Evolutionary conservation across 1,140 invertebrate species (phyloP).

Genomic region (Trypoxylus dichotomus): DNA sequence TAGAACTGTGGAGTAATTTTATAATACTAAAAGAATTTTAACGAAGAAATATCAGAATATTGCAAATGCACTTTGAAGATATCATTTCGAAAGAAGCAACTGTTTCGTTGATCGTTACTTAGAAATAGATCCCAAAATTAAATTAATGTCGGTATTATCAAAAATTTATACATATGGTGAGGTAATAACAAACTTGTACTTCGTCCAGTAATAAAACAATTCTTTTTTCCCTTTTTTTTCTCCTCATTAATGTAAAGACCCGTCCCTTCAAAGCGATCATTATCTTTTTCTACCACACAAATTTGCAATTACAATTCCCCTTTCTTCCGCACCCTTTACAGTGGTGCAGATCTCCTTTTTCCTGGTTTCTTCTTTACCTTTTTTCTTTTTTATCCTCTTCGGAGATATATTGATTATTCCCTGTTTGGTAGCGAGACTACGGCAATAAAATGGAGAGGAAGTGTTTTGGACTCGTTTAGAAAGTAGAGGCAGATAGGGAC

Average conservation of each 20-base stretch:
- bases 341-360: not conserved
- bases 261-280: not conserved
- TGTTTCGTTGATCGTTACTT: no score
- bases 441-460: slow-evolving; percentile 2
- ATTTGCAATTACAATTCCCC: slow-evolving; percentile 6
- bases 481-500: not conserved
- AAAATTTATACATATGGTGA: no score
- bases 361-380: not conserved
- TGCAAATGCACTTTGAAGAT: no score
- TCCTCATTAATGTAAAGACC: not conserved
- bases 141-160: no score
- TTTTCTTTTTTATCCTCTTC: slow-evolving; percentile 3
- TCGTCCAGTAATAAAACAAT: not conserved
- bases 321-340: not conserved
- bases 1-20: no score
- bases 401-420: slow-evolving; percentile 7
- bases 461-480: slow-evolving; percentile 2
- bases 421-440: slow-evolving; percentile 5
- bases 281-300: not conserved
- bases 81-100: no score
- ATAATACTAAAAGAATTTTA: no score
- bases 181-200: no score
- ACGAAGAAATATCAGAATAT: no score
- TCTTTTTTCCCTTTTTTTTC: not conserved
- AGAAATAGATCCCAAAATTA: no score